Evolutionary conservation across 2,888 invertebrate species (phyloP), one percentile per base, ranked within the genome.

Genomic region (Pomacea canaliculata): DNA sequence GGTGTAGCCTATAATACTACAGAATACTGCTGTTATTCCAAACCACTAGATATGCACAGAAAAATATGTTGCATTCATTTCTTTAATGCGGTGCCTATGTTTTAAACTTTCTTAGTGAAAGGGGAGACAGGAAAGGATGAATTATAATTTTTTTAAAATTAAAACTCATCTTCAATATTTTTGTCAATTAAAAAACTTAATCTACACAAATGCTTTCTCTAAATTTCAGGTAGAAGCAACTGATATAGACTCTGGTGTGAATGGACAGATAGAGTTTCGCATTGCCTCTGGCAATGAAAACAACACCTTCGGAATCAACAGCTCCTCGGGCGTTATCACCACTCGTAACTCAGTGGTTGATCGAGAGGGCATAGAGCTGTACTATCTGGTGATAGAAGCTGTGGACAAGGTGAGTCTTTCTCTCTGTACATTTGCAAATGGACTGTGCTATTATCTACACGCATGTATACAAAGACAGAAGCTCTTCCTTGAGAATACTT

Each of bases 331-430:
- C 0, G 95, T 93, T 88, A 91, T 98, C 60, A 97, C 95, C 90
- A 96, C 97, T 0, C 94, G 94, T 23, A 83, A 80, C 27, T 63
- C n/a, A 8, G 10, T 79, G 46, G 91, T 98, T 79, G 97, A 98
- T 91, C 93, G 97, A 79, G 98, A 98, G 92, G 94, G 95, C 84
- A 94, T 94, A 83, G 97, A 97, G 90, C 96, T 96, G 89, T 98
- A 96, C 91, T 95, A 96, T 0, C 92, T 98, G 76, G 95, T 95
- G 9, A 94, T 98, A 66, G 94, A 94, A 59, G 97, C 96, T 0
- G 93, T 93, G 73, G 98, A 98, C 91, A 78, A 95, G 95, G 88
- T 88, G 79, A 81, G 84, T 79, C 23, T 19, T 60, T 13, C 0
- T 48, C 49, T 27, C 37, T 37, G 37, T 37, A 37, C 5, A 5